A percentile compares a stretch with the other conserved stretches of the same genome.
These are phyloP conservation scores for Frieseomelitta varia DNA, from an alignment of 1,140 invertebrate species.

Conservation along the genomic window DNA sequence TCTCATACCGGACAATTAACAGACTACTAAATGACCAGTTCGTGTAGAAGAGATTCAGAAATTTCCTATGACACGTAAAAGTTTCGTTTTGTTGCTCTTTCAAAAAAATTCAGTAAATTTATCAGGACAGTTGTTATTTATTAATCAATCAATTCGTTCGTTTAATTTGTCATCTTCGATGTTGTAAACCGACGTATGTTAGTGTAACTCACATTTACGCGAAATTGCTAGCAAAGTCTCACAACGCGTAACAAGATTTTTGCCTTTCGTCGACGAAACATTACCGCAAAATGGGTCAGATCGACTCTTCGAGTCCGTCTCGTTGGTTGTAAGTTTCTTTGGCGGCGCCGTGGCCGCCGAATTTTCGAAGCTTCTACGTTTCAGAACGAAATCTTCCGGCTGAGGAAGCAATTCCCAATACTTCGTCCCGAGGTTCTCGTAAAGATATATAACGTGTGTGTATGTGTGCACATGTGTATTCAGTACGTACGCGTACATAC, in stretches of 20 bases:
- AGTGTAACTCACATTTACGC: too few species aligned
- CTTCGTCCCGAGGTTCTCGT: not conserved
- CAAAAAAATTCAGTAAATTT: too few species aligned
- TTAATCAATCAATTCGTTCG: too few species aligned
- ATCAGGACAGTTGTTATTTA: too few species aligned
- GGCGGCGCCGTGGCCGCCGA: not conserved
- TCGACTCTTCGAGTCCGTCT: not conserved
- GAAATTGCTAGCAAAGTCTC: too few species aligned
- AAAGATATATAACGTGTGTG: not conserved
- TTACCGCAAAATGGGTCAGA: not conserved
- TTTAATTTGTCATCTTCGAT: too few species aligned
- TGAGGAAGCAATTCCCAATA: not conserved
- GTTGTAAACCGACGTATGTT: too few species aligned
- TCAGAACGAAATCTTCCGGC: not conserved
- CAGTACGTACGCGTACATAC: not conserved
- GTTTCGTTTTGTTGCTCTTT: too few species aligned
- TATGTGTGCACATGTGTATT: not conserved
- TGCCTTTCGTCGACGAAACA: not conserved
- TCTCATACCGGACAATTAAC: not conserved
- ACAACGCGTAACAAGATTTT: not conserved
- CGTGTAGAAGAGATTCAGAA: too few species aligned
- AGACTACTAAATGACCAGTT: too few species aligned
- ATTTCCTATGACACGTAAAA: too few species aligned
- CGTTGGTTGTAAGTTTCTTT: not conserved
- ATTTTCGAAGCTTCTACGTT: not conserved